phyloP scores from a whole-genome alignment of 2,113 vertebrate species.

The Laticauda laticaudata region DNA sequence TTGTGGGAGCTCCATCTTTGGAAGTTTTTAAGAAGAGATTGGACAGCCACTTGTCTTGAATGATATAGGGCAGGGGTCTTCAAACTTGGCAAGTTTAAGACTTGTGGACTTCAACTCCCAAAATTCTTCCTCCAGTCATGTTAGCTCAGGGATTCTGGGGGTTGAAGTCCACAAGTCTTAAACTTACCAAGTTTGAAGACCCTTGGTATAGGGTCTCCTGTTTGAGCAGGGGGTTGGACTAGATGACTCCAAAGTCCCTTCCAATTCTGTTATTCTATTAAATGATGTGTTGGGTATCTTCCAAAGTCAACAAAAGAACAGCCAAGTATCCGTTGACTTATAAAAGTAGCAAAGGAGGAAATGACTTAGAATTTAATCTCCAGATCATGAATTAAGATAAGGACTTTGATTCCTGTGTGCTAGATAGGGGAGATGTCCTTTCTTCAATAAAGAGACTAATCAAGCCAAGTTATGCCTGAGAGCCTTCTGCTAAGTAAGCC shows the following conservation, averaged over 20 bases:
- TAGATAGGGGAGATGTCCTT: not conserved
- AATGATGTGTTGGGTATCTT: not conserved
- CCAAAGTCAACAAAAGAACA: not conserved
- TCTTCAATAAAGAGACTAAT: not conserved
- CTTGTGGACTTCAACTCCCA: no score
- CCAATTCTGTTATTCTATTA: not conserved
- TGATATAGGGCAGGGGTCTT: no score
- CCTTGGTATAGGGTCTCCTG: no score
- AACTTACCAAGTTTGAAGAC: no score
- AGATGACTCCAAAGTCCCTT: not conserved
- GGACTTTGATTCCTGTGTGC: not conserved
- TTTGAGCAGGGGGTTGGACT: no score
- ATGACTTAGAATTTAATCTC: not conserved
- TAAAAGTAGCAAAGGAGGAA: not conserved
- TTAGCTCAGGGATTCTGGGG: no score
- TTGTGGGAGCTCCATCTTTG: no score
- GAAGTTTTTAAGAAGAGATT: no score
- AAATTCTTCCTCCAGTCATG: no score
- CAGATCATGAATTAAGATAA: not conserved
- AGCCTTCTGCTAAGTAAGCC: not conserved
- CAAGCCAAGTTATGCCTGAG: not conserved
- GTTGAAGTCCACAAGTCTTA: no score
- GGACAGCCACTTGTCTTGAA: no score
- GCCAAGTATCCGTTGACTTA: not conserved
- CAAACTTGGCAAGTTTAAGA: no score